Evolutionary conservation across 37 sponge, comb jelly and placozoan genomes (phyloP), one percentile per base, ranked within the genome.

Genomic region (Cladorhizidae sp.): DNA sequence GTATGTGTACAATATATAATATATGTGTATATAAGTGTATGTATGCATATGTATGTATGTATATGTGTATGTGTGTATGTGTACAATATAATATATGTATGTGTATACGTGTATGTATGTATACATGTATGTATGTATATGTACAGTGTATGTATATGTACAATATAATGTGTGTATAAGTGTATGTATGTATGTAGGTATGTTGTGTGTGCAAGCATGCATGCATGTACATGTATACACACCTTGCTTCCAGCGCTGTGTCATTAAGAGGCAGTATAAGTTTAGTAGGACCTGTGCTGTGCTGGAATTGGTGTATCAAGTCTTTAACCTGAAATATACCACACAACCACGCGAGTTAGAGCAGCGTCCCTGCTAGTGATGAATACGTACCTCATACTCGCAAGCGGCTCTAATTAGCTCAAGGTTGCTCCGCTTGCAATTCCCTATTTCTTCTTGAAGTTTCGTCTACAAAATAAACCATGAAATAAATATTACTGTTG

Each of bases 251-350:
- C 40, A 93, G 57, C 23, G 81, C 89, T 20, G 86, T 79, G 37
- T 82, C 89, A 40, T 93, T 93, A 51, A 88, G 61, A 35, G 93
- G 93, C 2, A 93, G 67, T 45, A 51, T 20, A 3, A 93, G 37
- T 39, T 88, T 88, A 28, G 25, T 81, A 23, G 83, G 74, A 0
- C 83, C 86, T 12, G 93, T 89, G 69, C 70, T 81, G 43, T 76
- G 67, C 22, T 76, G 62, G 39, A 93, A 93, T 51, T 52, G 39
- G 20, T 59, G 51, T 22, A 81, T 73, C 1, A 89, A 51, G 20
- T 88, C 90, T 17, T 64, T 28, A 0, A 61, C 77, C 93, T 91
- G 39, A 23, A 37, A 62, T n/a, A 62, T n/a, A n/a, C n/a, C n/a
- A 59, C 8, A 76, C 20, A 36, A 40, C 61, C 37, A 14, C 39